Base-by-base conservation (phyloP, 2,888 invertebrate genomes). In the Byasa hedistus region DNA sequence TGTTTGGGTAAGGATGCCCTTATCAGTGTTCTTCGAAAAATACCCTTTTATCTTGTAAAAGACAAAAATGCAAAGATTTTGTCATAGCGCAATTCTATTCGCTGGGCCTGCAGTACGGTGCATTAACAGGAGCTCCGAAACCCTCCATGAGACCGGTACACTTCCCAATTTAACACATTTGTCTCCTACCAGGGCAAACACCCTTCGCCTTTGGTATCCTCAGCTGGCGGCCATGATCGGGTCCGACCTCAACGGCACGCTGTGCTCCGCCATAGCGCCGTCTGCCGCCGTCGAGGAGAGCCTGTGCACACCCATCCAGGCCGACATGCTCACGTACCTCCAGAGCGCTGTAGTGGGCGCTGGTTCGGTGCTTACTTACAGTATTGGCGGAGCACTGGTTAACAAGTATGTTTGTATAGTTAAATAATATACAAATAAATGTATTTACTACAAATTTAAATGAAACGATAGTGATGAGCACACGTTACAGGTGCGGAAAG, bases 191-290 rank as follows among this genome's bases (percentile, higher is more conserved):
- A 95, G 96, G 32, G 89, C 95, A 71, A 97, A 97, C 78, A 96
- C 97, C 0, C 89, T 97, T 52, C 94, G 97, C 21, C 92, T 97
- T 44, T 98, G 97, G 97, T 93, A 97, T 72, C 97, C 97, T 0
- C 96, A 97, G 79, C 90, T 98, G 22, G 97, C 97, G 72, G 94
- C 95, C 64, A 95, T 95, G 81, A 94, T 95, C 57, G 80, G 84
- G 8, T 77, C 84, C 0, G 79, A 79, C 51, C 71, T 80, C 17
- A 79, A 76, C 51, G 79, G 79, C 44, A 81, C 81, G 19, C 81
- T 91, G 2, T 91, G 91, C 70, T 79, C 89, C 0, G 90, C 91
- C 65, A 86, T 88, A 67, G 83, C 83, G 0, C 86, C 87, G 0
- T 70, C 67, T 39, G 60, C 68, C 63, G 82, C 61, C 1, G 59